Evolutionary conservation across 2,113 vertebrate species (phyloP).

Genomic region (Dissostichus mawsoni): DNA sequence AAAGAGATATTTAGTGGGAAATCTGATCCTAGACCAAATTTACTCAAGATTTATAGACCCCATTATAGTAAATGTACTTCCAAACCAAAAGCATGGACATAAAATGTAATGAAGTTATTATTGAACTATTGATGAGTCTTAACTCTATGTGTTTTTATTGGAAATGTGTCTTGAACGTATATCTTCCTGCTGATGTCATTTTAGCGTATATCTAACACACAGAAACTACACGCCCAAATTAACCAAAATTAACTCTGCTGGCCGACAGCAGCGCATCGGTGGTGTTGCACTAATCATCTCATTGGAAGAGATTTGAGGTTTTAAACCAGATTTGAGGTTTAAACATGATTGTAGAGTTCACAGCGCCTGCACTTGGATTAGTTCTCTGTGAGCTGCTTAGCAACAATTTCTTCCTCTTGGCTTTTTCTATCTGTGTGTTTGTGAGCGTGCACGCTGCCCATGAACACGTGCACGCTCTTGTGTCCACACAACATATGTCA

Average conservation of each 20-base stretch:
- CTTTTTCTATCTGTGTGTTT: neutral
- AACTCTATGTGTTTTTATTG: neutral
- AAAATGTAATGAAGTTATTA: neutral
- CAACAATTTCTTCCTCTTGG: slow-evolving; percentile 18
- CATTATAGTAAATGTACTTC: too few relatives aligned
- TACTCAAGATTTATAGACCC: too few relatives aligned
- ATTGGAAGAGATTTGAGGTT: slow-evolving; percentile 40
- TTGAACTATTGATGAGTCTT: neutral
- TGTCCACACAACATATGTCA: neutral
- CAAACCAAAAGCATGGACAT: too few relatives aligned
- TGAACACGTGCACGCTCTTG: neutral
- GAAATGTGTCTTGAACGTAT: neutral
- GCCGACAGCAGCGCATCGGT: slow-evolving; percentile 6
- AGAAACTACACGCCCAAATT: neutral
- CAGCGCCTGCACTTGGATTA: slow-evolving; percentile 62
- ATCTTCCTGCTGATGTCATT: neutral
- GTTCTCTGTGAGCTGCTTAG: slow-evolving; percentile 62
- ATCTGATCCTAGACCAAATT: too few relatives aligned
- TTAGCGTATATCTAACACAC: neutral
- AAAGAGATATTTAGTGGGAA: too few relatives aligned
- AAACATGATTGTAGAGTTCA: slow-evolving; percentile 51
- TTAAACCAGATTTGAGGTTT: slow-evolving; percentile 46
- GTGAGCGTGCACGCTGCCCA: neutral
- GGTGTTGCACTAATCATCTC: slow-evolving; percentile 41
- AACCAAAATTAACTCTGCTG: neutral